Conservation (phyloP, 2,888 invertebrate genomes). For the Trichacis sp. region DNA sequence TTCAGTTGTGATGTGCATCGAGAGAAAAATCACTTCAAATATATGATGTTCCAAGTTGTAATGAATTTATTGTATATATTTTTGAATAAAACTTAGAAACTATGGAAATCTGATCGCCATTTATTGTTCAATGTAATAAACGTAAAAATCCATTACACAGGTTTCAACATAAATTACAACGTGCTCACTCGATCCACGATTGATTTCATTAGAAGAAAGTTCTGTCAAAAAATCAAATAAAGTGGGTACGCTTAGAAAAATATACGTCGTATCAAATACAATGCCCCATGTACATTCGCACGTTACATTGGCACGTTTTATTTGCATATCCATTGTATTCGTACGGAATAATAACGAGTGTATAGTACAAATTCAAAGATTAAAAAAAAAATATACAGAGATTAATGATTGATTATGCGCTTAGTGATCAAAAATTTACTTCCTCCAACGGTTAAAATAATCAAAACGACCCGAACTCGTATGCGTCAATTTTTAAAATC, state of each 20-base stretch:
- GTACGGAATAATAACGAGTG: constrained; percentile 34
- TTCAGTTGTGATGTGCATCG: no score
- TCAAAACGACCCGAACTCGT: neutral
- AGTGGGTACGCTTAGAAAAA: constrained; percentile 56
- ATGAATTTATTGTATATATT: constrained; percentile 2
- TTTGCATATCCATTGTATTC: constrained; percentile 21
- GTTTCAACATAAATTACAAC: constrained; percentile 54
- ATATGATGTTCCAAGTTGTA: neutral
- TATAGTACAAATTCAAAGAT: constrained; percentile 26
- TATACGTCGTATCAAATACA: constrained; percentile 50
- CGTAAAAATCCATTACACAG: constrained; percentile 49
- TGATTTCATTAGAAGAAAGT: constrained; percentile 38
- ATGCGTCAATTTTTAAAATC: no score
- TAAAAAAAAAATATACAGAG: constrained; percentile 15
- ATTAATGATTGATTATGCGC: constrained; percentile 13
- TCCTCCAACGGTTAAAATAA: neutral
- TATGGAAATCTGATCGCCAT: constrained; percentile 33
- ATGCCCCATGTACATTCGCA: constrained; percentile 25
- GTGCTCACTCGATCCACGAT: constrained; percentile 46
- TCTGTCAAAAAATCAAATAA: constrained; percentile 45
- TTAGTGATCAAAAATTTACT: constrained; percentile 4
- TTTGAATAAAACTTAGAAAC: neutral
- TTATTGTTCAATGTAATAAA: constrained; percentile 51
- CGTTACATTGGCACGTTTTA: constrained; percentile 21
- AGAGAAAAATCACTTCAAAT: no score